These are phyloP conservation scores for Cantharis rustica DNA, from an alignment of 2,888 invertebrate species.

Conservation along the genomic window DNA sequence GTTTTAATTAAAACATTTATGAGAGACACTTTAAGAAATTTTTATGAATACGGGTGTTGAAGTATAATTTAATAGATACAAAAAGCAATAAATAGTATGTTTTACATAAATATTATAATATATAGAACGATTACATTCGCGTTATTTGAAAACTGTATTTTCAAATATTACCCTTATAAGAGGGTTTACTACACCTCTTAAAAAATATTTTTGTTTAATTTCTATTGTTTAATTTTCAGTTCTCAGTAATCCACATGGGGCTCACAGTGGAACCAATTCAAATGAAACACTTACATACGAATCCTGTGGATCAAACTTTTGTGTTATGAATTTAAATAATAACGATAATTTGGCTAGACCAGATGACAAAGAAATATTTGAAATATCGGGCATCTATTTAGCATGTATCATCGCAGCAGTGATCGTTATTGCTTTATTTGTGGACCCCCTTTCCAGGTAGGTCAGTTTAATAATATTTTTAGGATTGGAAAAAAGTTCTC, in stretches of 20 bases:
- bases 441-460: slow-evolving; percentile 89
- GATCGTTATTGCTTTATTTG: slow-evolving; percentile 81
- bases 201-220: neutral
- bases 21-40: too few species aligned
- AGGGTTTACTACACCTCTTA: too few species aligned
- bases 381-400: slow-evolving; percentile 87
- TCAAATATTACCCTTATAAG: too few species aligned
- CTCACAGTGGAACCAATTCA: slow-evolving; percentile 53
- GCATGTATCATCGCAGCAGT: slow-evolving; percentile 86
- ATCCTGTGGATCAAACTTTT: slow-evolving; percentile 82
- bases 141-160: too few species aligned
- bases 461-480: neutral
- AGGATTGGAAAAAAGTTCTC: too few species aligned
- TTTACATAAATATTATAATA: too few species aligned
- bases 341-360: slow-evolving; percentile 81
- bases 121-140: too few species aligned
- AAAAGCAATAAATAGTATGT: too few species aligned
- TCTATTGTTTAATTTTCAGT: slow-evolving; percentile 58
- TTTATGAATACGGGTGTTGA: too few species aligned
- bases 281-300: slow-evolving; percentile 59
- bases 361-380: slow-evolving; percentile 83
- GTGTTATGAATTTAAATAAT: slow-evolving; percentile 71
- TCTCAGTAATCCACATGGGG: slow-evolving; percentile 75
- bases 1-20: too few species aligned
- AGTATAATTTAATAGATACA: too few species aligned